Evolutionary conservation across 2,888 invertebrate genomes (phyloP), one percentile per base, ranked within the genome.

Genomic region (Latrodectus hesperus): DNA sequence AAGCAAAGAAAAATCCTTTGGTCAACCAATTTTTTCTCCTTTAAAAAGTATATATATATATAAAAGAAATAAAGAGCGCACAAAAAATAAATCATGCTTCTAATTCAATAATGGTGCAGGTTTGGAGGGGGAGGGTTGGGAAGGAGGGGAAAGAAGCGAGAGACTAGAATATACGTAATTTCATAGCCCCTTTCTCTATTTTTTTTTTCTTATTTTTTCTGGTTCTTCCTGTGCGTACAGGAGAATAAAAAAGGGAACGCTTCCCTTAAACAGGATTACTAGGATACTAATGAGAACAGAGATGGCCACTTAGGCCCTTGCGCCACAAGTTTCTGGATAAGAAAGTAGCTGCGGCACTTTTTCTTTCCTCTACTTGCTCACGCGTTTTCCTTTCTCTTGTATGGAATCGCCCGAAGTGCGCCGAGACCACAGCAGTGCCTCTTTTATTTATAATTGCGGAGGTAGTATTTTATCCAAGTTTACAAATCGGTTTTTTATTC

Each of bases 21-120:
- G 81, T 77, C 86, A 81, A 81, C 77, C 68, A 17, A 68, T 26
- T 70, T 85, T 78, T 65, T 77, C 65, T 64, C 53, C 16, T 22
- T 38, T 26, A 49, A 49, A 51, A 49, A 60, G n/a, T 60, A 60
- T 60, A 60, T 60, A 26, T 60, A 26, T 17, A 17, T 26, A 14
- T 17, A 52, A 52, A 49, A 72, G n/a, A 72, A 51, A 55, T 55
- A 74, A 55, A 26, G 38, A 55, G n/a, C 49, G 22, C 22, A 22
- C 22, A 22, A 17, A 70, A 82, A 82, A 72, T 53, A 75, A 70
- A 67, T 12, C 38, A 87, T 52, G 71, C 77, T 81, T 81, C 86
- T 87, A 87, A 87, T 87, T 87, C 86, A 87, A 87, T 82, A 87
- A 80, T 71, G 81, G 81, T 60, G 55, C 77, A 75, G 86, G 78